Evolutionary conservation across 2,888 invertebrate species (phyloP).

Genomic region (Zootermopsis nevadensis): DNA sequence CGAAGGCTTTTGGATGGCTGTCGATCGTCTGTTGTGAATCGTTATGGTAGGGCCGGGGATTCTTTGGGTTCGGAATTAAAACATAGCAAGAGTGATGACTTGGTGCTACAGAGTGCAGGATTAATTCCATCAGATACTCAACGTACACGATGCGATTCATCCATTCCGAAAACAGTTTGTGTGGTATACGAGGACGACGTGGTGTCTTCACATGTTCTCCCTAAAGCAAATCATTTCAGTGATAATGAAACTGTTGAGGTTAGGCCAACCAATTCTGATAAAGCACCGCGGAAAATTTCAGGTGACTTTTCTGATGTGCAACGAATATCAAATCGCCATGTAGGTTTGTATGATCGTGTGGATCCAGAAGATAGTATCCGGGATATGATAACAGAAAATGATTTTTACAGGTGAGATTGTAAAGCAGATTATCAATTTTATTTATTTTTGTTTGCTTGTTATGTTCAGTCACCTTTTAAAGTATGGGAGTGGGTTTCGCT

Average conservation of each 20-base stretch:
- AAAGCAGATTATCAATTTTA: neutral
- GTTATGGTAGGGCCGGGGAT: conserved; percentile 46
- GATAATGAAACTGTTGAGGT: conserved; percentile 56
- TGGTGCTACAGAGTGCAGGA: conserved; percentile 63
- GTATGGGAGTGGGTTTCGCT: too few relatives aligned
- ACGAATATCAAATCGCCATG: conserved; percentile 60
- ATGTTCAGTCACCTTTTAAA: neutral
- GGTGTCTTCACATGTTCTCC: conserved; percentile 58
- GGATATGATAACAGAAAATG: conserved; percentile 73
- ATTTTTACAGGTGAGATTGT: conserved; percentile 68
- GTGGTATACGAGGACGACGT: conserved; percentile 58
- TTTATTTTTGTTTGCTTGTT: neutral
- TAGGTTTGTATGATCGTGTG: conserved; percentile 66
- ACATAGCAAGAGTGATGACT: conserved; percentile 67
- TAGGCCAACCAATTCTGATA: conserved; percentile 34
- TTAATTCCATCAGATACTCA: conserved; percentile 61
- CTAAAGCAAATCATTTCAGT: conserved; percentile 59
- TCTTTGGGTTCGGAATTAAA: conserved; percentile 63
- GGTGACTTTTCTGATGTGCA: conserved; percentile 54
- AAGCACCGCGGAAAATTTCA: conserved; percentile 45
- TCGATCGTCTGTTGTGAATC: conserved; percentile 54
- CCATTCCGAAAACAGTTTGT: conserved; percentile 58
- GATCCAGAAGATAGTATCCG: conserved; percentile 74
- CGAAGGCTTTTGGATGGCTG: conserved; percentile 63
- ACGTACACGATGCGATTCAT: conserved; percentile 59